Evolutionary conservation across 1,140 invertebrate species (phyloP), one percentile per base, ranked within the genome.

Genomic region (Diprion similis): DNA sequence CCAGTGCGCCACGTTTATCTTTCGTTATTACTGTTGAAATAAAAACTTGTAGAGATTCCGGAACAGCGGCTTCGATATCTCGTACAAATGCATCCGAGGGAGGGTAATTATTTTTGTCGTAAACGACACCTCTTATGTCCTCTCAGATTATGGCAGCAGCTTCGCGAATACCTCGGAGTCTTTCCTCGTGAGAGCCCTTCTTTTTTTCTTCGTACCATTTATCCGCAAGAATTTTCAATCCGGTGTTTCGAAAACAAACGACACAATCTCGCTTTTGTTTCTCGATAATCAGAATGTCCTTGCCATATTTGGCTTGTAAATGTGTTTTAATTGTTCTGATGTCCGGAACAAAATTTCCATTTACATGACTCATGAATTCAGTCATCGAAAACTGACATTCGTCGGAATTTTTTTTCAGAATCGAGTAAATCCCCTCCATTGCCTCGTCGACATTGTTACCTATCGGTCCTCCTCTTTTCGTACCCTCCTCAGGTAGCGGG

Each of bases 111-210:
- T 46, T 19, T 46, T 18, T 46, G 46, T 48, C 46, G 69, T 70
- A 70, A 19, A 11, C 9, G 37, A 17, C 75, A 72, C 81, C 76
- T 78, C 81, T 71, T 46, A 86, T 85, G 69, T 86, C 83, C 80
- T 83, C 81, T 65, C 75, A 73, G 81, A 85, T 83, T 77, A 86
- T 82, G 37, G 76, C 81, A 48, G 78, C 81, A 59, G 84, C 83
- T 78, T 80, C 80, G 81, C 83, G 73, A 70, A 85, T 75, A 79
- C 83, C 78, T 37, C 78, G 70, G 59, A 79, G 70, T 65, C 78
- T 65, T 76, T 82, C 83, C 77, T 79, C 77, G 73, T 73, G 71
- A 69, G 72, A 51, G 78, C 69, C 76, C 59, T 10, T 69, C 74
- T 78, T 78, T 80, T 73, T 71, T 51, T 24, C 46, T n/a, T 47